phyloP scores from a whole-genome alignment of 2,797 vertebrate genomes.

The Masticophis lateralis region DNA sequence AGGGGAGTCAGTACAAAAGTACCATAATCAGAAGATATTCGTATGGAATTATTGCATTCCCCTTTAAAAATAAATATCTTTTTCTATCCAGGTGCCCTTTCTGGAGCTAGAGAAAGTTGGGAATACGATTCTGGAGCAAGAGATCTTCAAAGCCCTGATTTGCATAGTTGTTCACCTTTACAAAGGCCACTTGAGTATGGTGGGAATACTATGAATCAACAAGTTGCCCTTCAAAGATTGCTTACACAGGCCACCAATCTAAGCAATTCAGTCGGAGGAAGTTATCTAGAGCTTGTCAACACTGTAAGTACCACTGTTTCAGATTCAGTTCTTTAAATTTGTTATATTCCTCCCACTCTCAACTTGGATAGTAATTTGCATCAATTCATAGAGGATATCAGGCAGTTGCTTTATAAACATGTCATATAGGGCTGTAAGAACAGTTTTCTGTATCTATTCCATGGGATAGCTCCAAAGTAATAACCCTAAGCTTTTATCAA shows the following conservation, averaged over 20 bases:
- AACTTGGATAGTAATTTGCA: constrained; percentile 12
- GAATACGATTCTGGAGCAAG: constrained; percentile 78
- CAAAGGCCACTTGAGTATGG: constrained; percentile 69
- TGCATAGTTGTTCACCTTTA: constrained; percentile 58
- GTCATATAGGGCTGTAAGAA: neutral
- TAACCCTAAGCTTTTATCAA: neutral
- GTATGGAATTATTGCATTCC: neutral
- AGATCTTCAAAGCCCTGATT: constrained; percentile 77
- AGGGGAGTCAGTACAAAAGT: neutral
- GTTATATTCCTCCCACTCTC: neutral
- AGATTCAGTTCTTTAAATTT: neutral
- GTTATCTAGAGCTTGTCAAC: constrained; percentile 76
- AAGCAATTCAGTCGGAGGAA: constrained; percentile 62
- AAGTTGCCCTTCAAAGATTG: constrained; percentile 66
- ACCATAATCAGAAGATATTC: neutral
- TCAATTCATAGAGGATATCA: neutral
- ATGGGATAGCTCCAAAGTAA: neutral
- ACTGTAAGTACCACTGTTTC: constrained; percentile 70
- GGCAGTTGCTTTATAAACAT: constrained; percentile 12
- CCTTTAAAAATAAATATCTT: neutral
- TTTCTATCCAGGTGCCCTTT: constrained; percentile 70
- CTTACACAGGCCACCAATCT: constrained; percentile 59
- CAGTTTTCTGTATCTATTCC: neutral
- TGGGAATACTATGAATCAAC: constrained; percentile 56
- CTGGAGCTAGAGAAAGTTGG: constrained; percentile 78